Evolutionary conservation across 2,888 invertebrate genomes (phyloP), one percentile per base, ranked within the genome.

Genomic region (Scrobipalpa atriplicella): DNA sequence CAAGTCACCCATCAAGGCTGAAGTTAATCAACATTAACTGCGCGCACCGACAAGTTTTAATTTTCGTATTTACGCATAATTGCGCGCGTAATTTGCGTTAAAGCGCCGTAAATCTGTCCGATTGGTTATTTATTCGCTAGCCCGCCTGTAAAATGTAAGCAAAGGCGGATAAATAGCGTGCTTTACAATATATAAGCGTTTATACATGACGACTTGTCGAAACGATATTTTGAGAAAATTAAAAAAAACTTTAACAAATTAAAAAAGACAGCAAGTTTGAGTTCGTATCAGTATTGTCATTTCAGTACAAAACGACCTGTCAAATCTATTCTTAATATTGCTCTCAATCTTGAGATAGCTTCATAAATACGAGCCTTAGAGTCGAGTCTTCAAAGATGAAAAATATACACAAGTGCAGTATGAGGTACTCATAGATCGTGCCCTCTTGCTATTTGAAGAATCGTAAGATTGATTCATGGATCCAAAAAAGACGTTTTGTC

Each of bases 41-140:
- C 72, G 67, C 38, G 58, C 38, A 58, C 58, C 58, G 38, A 58
- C 76, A 79, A 79, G 80, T 82, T 82, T 82, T 82, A 82, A 82
- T 82, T 81, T 81, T 76, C 81, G 78, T 82, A 79, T 78, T 81
- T 78, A 78, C 82, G 82, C 81, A 80, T 82, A 82, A 82, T 82
- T 76, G 69, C 72, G 38, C 64, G 62, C 70, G 75, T 77, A 74
- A 80, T 78, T 78, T 74, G 77, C 72, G 78, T 78, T 73, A 75
- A 78, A 73, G 68, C 72, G 62, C 76, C 76, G 80, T 82, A 82
- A 82, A 82, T 81, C 80, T 82, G 82, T 78, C 82, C 71, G 73
- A 75, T 78, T 76, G 69, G 81, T 81, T 81, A 82, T 82, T 82
- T 82, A 82, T 82, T 71, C 67, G 75, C 77, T 77, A 77, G 76